Evolutionary conservation across 2,113 vertebrate species (phyloP).

Genomic region (Halichoerus grypus): DNA sequence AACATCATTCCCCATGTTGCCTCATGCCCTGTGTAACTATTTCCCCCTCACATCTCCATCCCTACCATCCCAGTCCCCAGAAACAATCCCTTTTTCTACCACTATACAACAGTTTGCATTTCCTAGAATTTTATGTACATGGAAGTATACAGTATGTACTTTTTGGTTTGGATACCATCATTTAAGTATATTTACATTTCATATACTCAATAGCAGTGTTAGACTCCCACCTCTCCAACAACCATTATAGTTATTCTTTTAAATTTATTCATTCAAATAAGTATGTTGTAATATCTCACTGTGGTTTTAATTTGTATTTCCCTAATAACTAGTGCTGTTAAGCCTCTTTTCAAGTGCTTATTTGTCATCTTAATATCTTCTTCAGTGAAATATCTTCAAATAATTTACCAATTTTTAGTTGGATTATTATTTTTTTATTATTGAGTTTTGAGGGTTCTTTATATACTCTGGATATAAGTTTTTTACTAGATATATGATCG

Average conservation of each 20-base stretch:
- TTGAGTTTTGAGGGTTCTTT: background rate
- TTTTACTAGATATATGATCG: background rate
- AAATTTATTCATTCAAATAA: background rate
- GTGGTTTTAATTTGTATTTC: background rate
- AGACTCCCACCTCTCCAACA: background rate
- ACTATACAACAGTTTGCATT: background rate
- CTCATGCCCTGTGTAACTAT: background rate
- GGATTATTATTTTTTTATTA: background rate
- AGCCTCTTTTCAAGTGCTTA: background rate
- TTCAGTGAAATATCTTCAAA: background rate
- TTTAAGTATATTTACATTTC: background rate
- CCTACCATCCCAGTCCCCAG: rapidly evolving
- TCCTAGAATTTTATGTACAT: background rate
- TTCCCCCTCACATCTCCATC: background rate
- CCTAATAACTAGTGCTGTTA: background rate
- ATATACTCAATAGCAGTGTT: background rate
- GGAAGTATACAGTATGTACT: background rate
- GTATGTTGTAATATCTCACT: background rate
- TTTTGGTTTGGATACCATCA: background rate
- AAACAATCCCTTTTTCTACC: background rate
- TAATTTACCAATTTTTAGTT: background rate
- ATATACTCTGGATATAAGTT: background rate
- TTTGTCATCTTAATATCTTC: background rate
- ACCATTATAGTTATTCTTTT: background rate
- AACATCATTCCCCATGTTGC: rapidly evolving